Percentiles rank a stretch among this genome's conserved stretches.
Evolutionary conservation across 1,140 invertebrate genomes (phyloP).

Genomic region (Ladona fulva): DNA sequence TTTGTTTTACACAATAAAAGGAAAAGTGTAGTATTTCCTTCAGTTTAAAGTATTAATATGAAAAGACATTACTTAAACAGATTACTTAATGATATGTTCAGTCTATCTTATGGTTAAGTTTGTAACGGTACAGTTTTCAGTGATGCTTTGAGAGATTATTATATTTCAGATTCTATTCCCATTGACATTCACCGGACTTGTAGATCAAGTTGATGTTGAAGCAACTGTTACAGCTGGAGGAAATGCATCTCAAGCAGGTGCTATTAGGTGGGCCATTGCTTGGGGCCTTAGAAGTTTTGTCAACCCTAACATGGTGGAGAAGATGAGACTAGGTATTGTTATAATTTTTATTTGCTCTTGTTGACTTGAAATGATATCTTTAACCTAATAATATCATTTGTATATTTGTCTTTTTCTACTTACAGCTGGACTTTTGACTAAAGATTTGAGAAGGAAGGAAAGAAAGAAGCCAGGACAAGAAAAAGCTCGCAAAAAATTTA

Average conservation of each 20-base stretch:
- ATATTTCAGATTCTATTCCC: slow-evolving; percentile 70
- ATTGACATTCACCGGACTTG: slow-evolving; percentile 64
- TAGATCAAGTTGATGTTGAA: slow-evolving; percentile 74
- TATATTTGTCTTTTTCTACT: slow-evolving; percentile 18
- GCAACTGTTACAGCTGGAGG: slow-evolving; percentile 55
- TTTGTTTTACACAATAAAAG: no score
- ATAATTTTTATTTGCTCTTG: background rate
- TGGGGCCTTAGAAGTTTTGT: slow-evolving; percentile 72
- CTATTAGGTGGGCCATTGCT: slow-evolving; percentile 76
- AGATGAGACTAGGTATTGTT: slow-evolving; percentile 72
- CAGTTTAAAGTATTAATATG: no score
- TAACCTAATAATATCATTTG: no score
- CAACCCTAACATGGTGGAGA: slow-evolving; percentile 60
- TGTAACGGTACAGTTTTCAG: no score
- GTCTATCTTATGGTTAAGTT: no score
- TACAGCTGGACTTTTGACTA: slow-evolving; percentile 78
- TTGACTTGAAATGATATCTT: slow-evolving; percentile 13
- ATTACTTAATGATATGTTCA: no score
- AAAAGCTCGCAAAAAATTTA: slow-evolving; percentile 83
- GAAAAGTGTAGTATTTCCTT: no score
- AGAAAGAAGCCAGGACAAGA: slow-evolving; percentile 90
- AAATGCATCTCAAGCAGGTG: slow-evolving; percentile 69
- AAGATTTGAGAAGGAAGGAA: slow-evolving; percentile 69
- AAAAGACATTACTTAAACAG: no score
- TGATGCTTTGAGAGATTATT: no score